phyloP scores from a whole-genome alignment of 2,797 vertebrate species.

The Euthynnus affinis region DNA sequence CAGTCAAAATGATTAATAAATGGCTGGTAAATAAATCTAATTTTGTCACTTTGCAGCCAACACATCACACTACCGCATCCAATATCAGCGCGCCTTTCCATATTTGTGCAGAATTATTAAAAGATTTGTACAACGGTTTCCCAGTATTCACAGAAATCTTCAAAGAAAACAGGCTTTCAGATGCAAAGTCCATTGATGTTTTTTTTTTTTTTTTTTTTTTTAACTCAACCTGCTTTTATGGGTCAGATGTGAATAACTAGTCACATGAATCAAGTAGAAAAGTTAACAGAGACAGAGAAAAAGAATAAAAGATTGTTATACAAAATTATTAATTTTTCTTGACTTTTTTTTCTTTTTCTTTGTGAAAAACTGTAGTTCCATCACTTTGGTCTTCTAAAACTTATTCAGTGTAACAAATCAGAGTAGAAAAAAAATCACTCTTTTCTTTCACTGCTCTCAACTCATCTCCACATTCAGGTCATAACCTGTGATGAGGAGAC shows the following conservation, averaged over 20 bases:
- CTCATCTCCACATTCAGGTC: background rate
- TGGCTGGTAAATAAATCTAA: conserved; percentile 75
- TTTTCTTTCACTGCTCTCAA: background rate
- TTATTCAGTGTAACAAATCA: background rate
- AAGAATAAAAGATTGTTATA: too few species aligned
- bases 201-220: background rate
- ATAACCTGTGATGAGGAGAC: background rate
- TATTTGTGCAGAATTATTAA: background rate
- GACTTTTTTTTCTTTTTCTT: background rate
- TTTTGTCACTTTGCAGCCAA: conserved; percentile 57
- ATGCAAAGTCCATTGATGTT: background rate
- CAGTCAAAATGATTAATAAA: conserved; percentile 77
- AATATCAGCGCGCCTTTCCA: conserved; percentile 19
- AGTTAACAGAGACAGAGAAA: too few species aligned
- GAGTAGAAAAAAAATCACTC: background rate
- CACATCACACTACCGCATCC: conserved; percentile 28
- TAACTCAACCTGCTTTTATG: background rate
- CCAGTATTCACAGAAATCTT: background rate
- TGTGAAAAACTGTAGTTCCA: background rate
- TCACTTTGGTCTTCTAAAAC: background rate
- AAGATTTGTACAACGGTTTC: conserved; percentile 2
- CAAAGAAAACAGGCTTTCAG: background rate
- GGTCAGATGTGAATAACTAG: background rate
- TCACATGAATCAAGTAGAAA: too few species aligned
- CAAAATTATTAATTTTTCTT: background rate